Conservation (phyloP, 2,797 vertebrate species). For the Percopsis omiscomaycus region DNA sequence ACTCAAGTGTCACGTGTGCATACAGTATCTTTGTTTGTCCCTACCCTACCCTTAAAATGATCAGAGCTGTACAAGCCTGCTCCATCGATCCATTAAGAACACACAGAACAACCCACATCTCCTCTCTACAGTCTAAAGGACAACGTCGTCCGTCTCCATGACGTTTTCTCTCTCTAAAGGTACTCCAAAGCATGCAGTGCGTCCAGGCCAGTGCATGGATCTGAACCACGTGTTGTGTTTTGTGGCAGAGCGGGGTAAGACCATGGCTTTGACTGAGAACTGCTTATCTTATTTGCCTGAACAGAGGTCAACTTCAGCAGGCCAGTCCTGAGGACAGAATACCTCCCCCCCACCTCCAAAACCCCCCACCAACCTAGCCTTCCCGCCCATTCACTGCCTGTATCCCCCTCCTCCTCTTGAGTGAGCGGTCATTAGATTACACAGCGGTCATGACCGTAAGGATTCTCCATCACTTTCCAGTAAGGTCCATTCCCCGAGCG, state of each 20-base stretch:
- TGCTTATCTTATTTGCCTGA: conserved; percentile 69
- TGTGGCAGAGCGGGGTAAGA: conserved; percentile 45
- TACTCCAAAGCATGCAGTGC: conserved; percentile 26
- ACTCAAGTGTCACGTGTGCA: too few species aligned
- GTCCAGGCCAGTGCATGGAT: conserved; percentile 25
- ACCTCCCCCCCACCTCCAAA: conserved; percentile 33
- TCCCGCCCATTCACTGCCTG: conserved; percentile 35
- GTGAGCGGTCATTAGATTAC: conserved; percentile 81
- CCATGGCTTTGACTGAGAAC: conserved; percentile 62
- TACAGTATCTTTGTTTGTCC: conserved; percentile 1
- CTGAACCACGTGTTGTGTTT: conserved; percentile 33
- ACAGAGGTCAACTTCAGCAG: conserved; percentile 70
- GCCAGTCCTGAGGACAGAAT: conserved; percentile 55
- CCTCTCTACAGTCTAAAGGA: conserved; percentile 13
- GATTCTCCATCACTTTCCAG: conserved; percentile 78
- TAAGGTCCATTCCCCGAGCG: conserved; percentile 73
- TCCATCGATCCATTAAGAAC: conserved; percentile 12
- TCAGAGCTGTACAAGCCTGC: too few species aligned
- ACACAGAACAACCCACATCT: conserved; percentile 16
- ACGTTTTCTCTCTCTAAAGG: conserved; percentile 30
- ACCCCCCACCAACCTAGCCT: conserved; percentile 26
- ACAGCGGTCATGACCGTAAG: conserved; percentile 75
- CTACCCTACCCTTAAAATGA: neutral
- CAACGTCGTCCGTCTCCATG: conserved; percentile 31
- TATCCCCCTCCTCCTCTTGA: conserved; percentile 52